phyloP scores from a whole-genome alignment of 2,113 vertebrate genomes.

The Corvus moneduloides region DNA sequence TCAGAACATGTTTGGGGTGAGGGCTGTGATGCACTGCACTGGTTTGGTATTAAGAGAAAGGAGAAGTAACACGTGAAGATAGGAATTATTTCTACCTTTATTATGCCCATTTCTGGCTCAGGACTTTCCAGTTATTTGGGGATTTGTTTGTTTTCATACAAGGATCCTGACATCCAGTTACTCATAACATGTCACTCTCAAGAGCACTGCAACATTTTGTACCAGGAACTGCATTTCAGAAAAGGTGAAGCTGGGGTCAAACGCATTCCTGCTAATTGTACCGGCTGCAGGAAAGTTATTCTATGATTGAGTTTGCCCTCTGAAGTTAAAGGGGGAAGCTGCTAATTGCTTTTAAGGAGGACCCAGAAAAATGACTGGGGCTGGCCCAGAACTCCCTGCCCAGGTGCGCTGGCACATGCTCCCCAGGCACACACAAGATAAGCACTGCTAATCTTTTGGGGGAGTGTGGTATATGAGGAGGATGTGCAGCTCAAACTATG shows the following conservation, averaged over 20 bases:
- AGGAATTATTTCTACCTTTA: neutral
- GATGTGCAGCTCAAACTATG: neutral
- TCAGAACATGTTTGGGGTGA: neutral
- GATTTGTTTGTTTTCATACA: slow-evolving; percentile 25
- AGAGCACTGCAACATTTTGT: neutral
- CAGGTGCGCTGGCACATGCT: accelerated
- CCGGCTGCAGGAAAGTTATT: neutral
- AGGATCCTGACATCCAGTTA: neutral
- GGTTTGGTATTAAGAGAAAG: neutral
- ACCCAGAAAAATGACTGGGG: neutral
- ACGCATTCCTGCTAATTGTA: slow-evolving; percentile 37
- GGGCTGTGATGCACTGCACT: neutral
- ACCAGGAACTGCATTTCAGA: slow-evolving; percentile 34
- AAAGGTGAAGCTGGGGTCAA: slow-evolving; percentile 21
- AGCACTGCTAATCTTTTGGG: neutral
- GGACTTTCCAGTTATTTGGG: neutral
- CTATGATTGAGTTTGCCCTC: neutral
- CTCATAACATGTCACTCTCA: neutral
- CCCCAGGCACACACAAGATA: neutral
- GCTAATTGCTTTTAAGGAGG: slow-evolving; percentile 47
- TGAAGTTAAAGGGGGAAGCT: slow-evolving; percentile 20
- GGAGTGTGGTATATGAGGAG: neutral
- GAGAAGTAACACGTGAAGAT: neutral
- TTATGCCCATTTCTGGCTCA: neutral
- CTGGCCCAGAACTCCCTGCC: neutral